Evolutionary conservation across 2,797 vertebrate species (phyloP), one percentile per base, ranked within the genome.

Genomic region (Craterocephalus amniculus): DNA sequence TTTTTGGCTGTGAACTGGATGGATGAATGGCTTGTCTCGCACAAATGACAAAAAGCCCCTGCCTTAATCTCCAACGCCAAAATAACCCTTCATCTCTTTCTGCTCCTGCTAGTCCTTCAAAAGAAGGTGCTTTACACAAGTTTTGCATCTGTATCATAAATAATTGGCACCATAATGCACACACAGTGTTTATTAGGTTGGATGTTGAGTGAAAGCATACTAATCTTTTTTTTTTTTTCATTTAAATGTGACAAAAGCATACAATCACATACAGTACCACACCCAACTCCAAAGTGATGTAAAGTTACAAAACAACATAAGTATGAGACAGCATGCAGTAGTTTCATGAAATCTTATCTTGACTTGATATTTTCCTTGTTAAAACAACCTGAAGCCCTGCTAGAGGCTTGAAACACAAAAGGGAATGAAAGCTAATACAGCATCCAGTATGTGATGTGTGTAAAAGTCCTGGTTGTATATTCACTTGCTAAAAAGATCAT

Each of bases 21-120:
- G 98, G 98, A 99, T 99, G 98, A 99, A 98, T 99, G 97, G 97
- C 97, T 95, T 99, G 98, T 99, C 98, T 99, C 97, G 95, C 96
- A 98, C 97, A 98, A 97, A 99, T 99, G 98, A 99, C 97, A 99
- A 99, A 99, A 99, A 99, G 97, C 94, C 95, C 94, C 94, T 94
- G 94, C 97, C 98, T 98, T 98, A 98, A 98, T 98, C 96, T 98
- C 97, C 96, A 95, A 95, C 94, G 95, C 92, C 94, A 94, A 95
- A 97, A 97, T 97, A 98, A 97, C 96, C 96, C 95, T 96, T 96
- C 96, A 95, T 97, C 96, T 93, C 91, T 96, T 96, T 96, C 95
- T 97, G 95, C 95, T 96, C 94, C 95, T 88, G 86, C 89, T 89
- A 93, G 91, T 96, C 96, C 96, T 96, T 96, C 95, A 92, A 96